Base-by-base conservation (phyloP, 2,888 invertebrate species). In the Orthonychiurus folsomi region DNA sequence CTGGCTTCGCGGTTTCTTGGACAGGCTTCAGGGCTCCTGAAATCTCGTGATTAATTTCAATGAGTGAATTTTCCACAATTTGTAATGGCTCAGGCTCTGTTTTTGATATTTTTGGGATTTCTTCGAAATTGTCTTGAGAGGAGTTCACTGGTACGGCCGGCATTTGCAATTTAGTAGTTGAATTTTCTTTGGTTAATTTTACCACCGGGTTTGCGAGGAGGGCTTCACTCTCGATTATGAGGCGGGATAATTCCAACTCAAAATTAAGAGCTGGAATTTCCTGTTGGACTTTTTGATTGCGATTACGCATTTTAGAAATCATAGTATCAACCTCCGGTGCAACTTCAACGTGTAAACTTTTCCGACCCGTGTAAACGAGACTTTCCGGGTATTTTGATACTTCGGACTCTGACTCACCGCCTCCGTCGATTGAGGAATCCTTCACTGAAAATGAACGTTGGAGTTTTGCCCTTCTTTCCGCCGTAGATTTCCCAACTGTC, bases 271-370 rank as follows among this genome's bases (percentile, higher is more conserved):
- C 37, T 9, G 37, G 15, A 15, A 37, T 37, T 37, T 37, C 37
- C 5, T 5, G 37, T 15, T 37, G 9, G 5, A 15, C 9, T 37
- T 37, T 37, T 9, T 5, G 37, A 37, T 15, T 15, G 5, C 37
- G 37, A 15, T 37, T 37, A 9, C 9, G 37, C 5, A 37, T 65
- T 59, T 63, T 60, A 20, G 69, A 66, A 12, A 72, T 63, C 67
- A 72, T 66, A 1, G 71, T 72, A 1, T 65, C 63, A n/a, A 72
- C 62, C 61, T 71, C 71, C 2, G 69, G 67, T 15, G 67, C 63
- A 27, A 66, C 66, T 60, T 67, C 69, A 15, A 70, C 69, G 55
- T 68, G 63, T 18, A 70, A 56, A 2, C 66, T 62, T 23, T 66
- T 68, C 23, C 66, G 50, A 59, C 23, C 60, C 56, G 21, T 57